These are phyloP conservation scores for Trachemys scripta DNA, from an alignment of 2,113 vertebrate species.

Conservation along the genomic window DNA sequence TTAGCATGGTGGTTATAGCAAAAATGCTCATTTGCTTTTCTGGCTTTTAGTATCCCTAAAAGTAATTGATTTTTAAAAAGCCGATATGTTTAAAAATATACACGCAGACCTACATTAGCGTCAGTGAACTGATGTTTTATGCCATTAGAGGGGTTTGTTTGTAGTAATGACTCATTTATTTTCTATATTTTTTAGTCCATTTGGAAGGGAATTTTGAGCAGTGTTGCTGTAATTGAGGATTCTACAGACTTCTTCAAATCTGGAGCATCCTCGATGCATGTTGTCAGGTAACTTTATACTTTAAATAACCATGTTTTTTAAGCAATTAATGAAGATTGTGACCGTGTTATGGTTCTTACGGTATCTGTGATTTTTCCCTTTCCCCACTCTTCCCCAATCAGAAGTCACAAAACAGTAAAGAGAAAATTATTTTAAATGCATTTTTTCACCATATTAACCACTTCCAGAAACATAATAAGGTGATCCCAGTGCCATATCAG, in stretches of 20 bases:
- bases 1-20: neutral
- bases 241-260: slow-evolving; percentile 90
- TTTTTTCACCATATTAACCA: neutral
- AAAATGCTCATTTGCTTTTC: neutral
- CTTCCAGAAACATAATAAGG: neutral
- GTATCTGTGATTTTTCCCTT: neutral
- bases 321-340: neutral
- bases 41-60: neutral
- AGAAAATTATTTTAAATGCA: neutral
- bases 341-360: neutral
- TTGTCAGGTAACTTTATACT: slow-evolving; percentile 81
- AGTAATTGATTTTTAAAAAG: neutral
- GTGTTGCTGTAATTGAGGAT: slow-evolving; percentile 81
- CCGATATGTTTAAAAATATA: neutral
- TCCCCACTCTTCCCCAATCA: neutral
- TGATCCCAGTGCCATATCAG: neutral
- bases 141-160: neutral
- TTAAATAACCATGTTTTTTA: neutral
- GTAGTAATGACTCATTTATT: neutral
- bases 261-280: slow-evolving; percentile 89
- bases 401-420: neutral
- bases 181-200: slow-evolving; percentile 72
- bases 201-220: slow-evolving; percentile 88
- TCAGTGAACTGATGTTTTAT: neutral
- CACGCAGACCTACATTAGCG: neutral